phyloP scores from a whole-genome alignment of 2,888 invertebrate species.

The Bombyx huttoni region DNA sequence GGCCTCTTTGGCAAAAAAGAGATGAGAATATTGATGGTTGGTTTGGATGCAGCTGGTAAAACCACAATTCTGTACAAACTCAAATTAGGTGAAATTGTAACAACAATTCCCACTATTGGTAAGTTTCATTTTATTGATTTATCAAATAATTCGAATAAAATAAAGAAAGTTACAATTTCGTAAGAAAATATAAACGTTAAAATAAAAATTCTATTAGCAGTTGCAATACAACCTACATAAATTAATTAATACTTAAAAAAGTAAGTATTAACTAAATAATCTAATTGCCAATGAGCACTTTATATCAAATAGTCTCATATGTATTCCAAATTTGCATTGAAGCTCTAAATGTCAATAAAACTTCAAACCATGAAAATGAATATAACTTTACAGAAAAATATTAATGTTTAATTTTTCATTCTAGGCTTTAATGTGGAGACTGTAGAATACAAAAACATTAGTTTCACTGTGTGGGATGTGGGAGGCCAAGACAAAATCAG shows the following conservation, averaged over 20 bases:
- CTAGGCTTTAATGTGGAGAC: conserved; percentile 98
- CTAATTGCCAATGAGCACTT: neutral
- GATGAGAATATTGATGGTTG: conserved; percentile 99
- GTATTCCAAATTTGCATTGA: no score
- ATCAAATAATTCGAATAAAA: neutral
- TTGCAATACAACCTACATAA: neutral
- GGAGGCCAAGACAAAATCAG: conserved; percentile 99
- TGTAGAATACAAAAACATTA: conserved; percentile 99
- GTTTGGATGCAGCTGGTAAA: conserved; percentile 99
- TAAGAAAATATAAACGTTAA: no score
- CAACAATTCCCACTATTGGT: conserved; percentile 99
- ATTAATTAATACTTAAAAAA: neutral
- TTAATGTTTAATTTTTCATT: conserved; percentile 12
- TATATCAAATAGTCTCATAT: no score
- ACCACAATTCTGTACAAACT: conserved; percentile 99
- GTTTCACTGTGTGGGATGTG: conserved; percentile 98
- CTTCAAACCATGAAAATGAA: no score
- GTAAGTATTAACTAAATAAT: neutral
- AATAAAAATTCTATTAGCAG: no score
- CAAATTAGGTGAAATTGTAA: conserved; percentile 99
- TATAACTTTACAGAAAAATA: neutral
- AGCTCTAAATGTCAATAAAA: no score
- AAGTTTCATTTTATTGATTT: conserved; percentile 44
- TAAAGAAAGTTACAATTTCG: neutral
- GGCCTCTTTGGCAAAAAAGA: conserved; percentile 99